phyloP scores from a whole-genome alignment of 2,888 invertebrate genomes.

The Urechis unicinctus region DNA sequence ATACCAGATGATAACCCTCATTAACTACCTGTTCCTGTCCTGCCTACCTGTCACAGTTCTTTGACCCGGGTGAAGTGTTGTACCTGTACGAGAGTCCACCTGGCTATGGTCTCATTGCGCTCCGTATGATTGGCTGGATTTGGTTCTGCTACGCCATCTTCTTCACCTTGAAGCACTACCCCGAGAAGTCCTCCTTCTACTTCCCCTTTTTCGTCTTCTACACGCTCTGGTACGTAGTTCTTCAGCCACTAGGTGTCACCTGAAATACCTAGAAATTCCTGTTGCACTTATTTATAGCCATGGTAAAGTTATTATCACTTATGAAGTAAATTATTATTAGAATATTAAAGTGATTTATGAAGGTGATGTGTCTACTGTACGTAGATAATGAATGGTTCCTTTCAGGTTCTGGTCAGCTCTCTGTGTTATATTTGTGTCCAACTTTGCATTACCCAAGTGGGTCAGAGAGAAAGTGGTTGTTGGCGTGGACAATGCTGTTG shows the following conservation, averaged over 20 bases:
- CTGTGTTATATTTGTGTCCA: conserved; percentile 69
- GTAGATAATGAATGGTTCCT: background rate
- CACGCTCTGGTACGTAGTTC: conserved; percentile 64
- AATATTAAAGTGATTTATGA: background rate
- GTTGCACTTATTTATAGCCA: background rate
- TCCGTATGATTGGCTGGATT: conserved; percentile 74
- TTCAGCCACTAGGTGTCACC: background rate
- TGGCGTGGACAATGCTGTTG: conserved; percentile 62
- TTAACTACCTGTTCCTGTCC: too few relatives aligned
- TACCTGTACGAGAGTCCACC: conserved; percentile 87
- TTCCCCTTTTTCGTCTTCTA: conserved; percentile 75
- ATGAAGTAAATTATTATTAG: background rate
- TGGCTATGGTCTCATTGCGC: conserved; percentile 70
- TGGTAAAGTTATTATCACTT: background rate
- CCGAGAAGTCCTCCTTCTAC: conserved; percentile 77
- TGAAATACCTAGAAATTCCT: background rate
- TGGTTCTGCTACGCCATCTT: conserved; percentile 67
- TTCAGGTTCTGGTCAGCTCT: conserved; percentile 72
- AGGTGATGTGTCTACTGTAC: background rate
- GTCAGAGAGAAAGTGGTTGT: conserved; percentile 69
- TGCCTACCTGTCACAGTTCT: conserved; percentile 61
- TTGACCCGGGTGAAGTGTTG: conserved; percentile 84
- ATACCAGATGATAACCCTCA: too few relatives aligned
- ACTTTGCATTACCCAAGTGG: conserved; percentile 75
- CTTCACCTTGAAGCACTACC: conserved; percentile 76